phyloP scores from a whole-genome alignment of 1,140 invertebrate species.

The Ceratitis capitata region DNA sequence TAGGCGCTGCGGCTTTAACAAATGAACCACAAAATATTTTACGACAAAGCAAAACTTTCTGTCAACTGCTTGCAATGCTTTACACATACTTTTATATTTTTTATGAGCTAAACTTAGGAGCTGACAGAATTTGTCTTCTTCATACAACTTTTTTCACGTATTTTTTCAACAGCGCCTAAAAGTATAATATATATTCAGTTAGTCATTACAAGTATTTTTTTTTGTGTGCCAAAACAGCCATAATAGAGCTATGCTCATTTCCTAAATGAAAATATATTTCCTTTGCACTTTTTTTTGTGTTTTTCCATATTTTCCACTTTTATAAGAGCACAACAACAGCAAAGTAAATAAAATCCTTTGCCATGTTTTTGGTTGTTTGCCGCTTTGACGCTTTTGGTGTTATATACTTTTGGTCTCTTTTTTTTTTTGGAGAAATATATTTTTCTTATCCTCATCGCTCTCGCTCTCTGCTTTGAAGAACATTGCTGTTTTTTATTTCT shows the following conservation, averaged over 20 bases:
- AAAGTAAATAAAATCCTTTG: not conserved
- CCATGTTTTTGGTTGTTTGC: not conserved
- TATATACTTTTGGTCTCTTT: not conserved
- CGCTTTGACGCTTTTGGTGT: not conserved
- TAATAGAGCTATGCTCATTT: not conserved
- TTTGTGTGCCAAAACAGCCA: not conserved
- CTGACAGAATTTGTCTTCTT: not conserved
- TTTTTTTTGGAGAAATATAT: not conserved
- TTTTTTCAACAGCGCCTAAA: not conserved
- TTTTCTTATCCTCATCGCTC: not conserved
- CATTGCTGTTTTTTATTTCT: not conserved
- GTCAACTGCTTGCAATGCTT: not conserved
- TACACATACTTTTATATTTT: not conserved
- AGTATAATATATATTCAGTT: not conserved
- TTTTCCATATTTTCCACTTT: not conserved
- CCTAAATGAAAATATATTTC: constrained; percentile 1
- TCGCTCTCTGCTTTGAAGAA: not conserved
- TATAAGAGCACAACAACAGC: not conserved
- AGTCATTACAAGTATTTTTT: not conserved
- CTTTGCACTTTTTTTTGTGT: not conserved
- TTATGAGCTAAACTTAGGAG: too few relatives aligned
- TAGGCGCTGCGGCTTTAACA: not conserved
- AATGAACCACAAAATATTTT: constrained; percentile 20
- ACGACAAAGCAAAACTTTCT: not conserved
- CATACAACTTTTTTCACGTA: not conserved